phyloP scores from a whole-genome alignment of 2,797 vertebrate genomes.

The Petrocephalus sullivani region DNA sequence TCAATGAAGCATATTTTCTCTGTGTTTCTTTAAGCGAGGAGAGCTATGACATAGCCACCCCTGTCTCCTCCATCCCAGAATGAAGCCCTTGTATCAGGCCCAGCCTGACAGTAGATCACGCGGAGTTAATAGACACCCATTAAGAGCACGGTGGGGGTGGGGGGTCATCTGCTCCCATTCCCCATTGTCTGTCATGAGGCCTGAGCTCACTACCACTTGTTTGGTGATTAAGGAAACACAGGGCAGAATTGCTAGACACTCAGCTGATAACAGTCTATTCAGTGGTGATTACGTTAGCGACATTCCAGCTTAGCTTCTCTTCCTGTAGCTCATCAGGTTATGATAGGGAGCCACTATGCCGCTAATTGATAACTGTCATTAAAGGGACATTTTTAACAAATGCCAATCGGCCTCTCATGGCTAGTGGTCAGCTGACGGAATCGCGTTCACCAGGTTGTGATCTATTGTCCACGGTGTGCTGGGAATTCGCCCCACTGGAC shows the following conservation, averaged over 20 bases:
- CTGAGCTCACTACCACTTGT: slow-evolving; percentile 61
- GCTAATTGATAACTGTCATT: background rate
- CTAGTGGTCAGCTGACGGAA: background rate
- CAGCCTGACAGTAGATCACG: background rate
- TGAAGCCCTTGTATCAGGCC: background rate
- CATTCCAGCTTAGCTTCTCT: background rate
- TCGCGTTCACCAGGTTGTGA: background rate
- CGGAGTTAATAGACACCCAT: slow-evolving; percentile 52
- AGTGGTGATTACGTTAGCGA: background rate
- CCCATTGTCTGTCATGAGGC: slow-evolving; percentile 53
- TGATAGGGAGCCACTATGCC: background rate
- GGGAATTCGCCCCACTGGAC: background rate
- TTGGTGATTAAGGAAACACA: slow-evolving; percentile 28
- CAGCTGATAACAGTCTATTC: background rate
- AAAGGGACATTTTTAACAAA: background rate
- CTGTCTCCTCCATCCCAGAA: background rate
- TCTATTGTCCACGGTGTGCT: background rate
- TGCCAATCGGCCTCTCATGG: background rate
- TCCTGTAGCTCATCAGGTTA: background rate
- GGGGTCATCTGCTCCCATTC: slow-evolving; percentile 45
- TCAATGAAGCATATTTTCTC: background rate
- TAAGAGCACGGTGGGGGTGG: slow-evolving; percentile 41
- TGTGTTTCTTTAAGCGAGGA: background rate
- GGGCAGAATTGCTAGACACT: background rate
- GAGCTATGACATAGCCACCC: background rate